These are phyloP conservation scores for Tolypeutes matacus DNA, from an alignment of 2,797 vertebrate species.

Conservation along the genomic window DNA sequence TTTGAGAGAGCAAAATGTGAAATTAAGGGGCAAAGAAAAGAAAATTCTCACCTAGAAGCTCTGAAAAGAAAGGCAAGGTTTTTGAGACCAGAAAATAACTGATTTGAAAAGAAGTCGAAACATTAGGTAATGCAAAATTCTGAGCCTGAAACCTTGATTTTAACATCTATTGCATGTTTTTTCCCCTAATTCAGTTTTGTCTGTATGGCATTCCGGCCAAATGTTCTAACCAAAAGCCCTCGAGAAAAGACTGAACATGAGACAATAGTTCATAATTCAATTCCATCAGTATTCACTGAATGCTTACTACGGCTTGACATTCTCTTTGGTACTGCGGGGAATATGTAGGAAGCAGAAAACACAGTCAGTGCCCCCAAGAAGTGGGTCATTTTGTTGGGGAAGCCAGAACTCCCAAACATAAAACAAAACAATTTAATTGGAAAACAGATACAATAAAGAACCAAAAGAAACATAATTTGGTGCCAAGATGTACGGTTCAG, in stretches of 20 bases:
- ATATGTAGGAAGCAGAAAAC: constrained; percentile 64
- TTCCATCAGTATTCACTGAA: constrained; percentile 70
- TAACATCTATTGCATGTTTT: constrained; percentile 74
- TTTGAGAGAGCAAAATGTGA: background rate
- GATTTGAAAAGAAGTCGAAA: constrained; percentile 78
- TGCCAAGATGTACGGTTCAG: background rate
- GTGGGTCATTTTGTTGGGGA: background rate
- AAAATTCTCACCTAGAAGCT: constrained; percentile 41
- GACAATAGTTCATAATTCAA: constrained; percentile 82
- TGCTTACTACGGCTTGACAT: constrained; percentile 63
- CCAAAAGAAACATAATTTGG: constrained; percentile 27
- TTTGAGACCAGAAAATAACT: constrained; percentile 70
- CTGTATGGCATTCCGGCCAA: constrained; percentile 72
- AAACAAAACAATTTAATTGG: constrained; percentile 34
- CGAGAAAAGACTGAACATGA: constrained; percentile 78
- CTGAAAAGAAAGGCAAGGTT: constrained; percentile 49
- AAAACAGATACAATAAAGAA: constrained; percentile 46
- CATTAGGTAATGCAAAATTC: constrained; percentile 75
- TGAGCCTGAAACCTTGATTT: constrained; percentile 67
- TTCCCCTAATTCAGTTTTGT: constrained; percentile 77
- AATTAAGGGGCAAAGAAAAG: constrained; percentile 30
- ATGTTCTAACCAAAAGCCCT: constrained; percentile 82
- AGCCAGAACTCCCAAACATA: constrained; percentile 6
- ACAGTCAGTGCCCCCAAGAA: constrained; percentile 1
- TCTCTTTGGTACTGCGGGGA: constrained; percentile 50